Evolutionary conservation across 2,797 vertebrate species (phyloP), one percentile per base, ranked within the genome.

Genomic region (Momotus momota): DNA sequence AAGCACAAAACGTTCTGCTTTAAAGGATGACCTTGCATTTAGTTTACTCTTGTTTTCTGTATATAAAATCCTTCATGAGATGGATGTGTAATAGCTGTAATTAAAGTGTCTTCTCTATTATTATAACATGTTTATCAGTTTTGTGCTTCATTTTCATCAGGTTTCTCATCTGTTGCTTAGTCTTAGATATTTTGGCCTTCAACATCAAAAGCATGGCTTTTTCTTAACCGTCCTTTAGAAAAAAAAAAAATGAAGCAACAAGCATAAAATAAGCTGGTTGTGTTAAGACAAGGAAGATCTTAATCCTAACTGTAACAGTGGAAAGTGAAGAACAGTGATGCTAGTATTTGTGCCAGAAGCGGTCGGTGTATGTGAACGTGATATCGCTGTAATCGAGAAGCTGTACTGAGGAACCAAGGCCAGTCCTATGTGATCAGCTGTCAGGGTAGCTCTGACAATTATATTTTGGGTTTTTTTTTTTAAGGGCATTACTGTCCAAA

Each of bases 91-190:
- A 55, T 61, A 70, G 19, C 22, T 61, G 10, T 54, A 58, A 77
- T 46, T 64, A 74, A 16, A 61, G 15, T n/a, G 16, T 41, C n/a
- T 65, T 45, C 15, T 79, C 22, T 60, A 14, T 41, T 51, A 41
- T 77, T 51, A 74, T 57, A 89, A 49, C 33, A 43, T 54, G 5
- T 80, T 81, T 40, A 22, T 43, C 27, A 45, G 9, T 70, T 84
- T 45, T 70, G 23, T 70, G 17, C 29, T 94, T 94, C 38, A 20
- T 49, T 95, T 95, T 79, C 49, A 51, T 86, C 49, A 67, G 45
- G 33, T 90, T 93, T 91, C 49, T 61, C 22, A 41, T 62, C 35
- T 58, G n/a, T 20, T 85, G 43, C 43, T 90, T 81, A 49, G 69
- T 71, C 33, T 64, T 72, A 43, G 10, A 62, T 48, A 17, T 29